Percentiles rank a stretch among this genome's conserved stretches.
Evolutionary conservation across 2,113 vertebrate genomes (phyloP).

Genomic region (Chascanopsetta lugubris): DNA sequence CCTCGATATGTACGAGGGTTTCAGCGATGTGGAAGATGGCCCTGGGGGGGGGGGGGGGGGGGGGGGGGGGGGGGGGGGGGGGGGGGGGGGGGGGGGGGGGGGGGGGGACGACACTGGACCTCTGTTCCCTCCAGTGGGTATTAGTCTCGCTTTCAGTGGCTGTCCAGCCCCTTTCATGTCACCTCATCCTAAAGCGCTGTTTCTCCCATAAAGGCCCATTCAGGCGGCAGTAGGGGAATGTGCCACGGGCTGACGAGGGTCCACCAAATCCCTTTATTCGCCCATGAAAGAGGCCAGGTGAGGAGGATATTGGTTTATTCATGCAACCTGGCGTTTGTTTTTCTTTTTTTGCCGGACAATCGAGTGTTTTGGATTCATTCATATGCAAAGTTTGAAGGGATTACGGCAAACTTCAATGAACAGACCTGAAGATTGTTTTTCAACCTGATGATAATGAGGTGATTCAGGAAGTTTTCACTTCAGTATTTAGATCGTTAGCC

Average conservation of each 20-base stretch:
- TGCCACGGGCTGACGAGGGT: constrained; percentile 60
- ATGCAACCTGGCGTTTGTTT: constrained; percentile 23
- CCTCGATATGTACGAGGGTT: constrained; percentile 20
- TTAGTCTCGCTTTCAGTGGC: constrained; percentile 72
- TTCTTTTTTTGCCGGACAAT: constrained; percentile 14
- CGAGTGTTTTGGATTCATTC: constrained; percentile 56
- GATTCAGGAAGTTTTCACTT: neutral
- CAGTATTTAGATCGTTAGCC: neutral
- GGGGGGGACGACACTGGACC: constrained; percentile 55
- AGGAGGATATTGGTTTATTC: constrained; percentile 60
- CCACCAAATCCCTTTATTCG: constrained; percentile 61
- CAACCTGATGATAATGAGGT: neutral
- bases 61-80: neutral
- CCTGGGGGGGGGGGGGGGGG: neutral
- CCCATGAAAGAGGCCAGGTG: constrained; percentile 67
- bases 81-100: neutral
- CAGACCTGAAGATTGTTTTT: neutral
- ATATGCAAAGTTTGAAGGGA: constrained; percentile 33
- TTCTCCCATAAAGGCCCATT: constrained; percentile 76
- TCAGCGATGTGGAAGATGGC: constrained; percentile 42
- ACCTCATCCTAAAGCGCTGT: constrained; percentile 67
- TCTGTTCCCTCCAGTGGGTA: constrained; percentile 64
- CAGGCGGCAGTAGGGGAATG: constrained; percentile 65
- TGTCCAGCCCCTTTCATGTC: constrained; percentile 73
- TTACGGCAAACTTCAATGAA: neutral